Evolutionary conservation across 2,797 vertebrate species (phyloP), one percentile per base, ranked within the genome.

Genomic region (Champsocephalus esox): DNA sequence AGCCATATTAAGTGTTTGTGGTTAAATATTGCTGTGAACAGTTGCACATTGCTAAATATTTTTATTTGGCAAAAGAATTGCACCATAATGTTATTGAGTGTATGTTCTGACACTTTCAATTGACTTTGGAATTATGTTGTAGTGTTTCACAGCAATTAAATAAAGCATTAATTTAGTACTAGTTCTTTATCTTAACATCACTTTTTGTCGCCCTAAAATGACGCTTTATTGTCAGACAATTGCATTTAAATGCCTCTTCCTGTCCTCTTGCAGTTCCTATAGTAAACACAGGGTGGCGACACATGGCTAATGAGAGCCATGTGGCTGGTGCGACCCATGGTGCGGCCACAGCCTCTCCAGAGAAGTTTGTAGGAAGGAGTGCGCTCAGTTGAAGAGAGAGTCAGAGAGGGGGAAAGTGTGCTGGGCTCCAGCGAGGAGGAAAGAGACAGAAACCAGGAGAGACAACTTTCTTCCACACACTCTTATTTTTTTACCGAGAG

Each of bases 211-310:
- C 12, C 57, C 38, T 7, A 44, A 14, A 41, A 43, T 8, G 34
- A 10, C 74, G 11, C 24, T 17, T 43, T 7, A 2, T 16, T 0
- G 17, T 46, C 24, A 38, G 4, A 7, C 24, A 5, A 55, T 2
- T 2, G 7, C n/a, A 12, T 16, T 28, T 11, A 48, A 14, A 44
- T 1, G 13, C n/a, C 21, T 14, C 24, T 21, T n/a, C 19, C 13
- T 14, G 19, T 0, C 28, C 17, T 11, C 17, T 0, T 14, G 4
- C 52, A 68, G 71, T 88, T 82, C 78, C 66, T 0, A 38, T 5
- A 50, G 68, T 45, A 66, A 79, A 21, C 96, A 55, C 88, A 60
- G 70, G 94, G 88, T 87, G 95, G 93, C 94, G 93, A 86, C 90
- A 88, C 82, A 16, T 50, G 58, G 73, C 77, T 81, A 75, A 82